Percentiles rank a stretch among this genome's conserved stretches.
Evolutionary conservation across 2,888 invertebrate genomes (phyloP).

Genomic region (Amorpha juglandis): DNA sequence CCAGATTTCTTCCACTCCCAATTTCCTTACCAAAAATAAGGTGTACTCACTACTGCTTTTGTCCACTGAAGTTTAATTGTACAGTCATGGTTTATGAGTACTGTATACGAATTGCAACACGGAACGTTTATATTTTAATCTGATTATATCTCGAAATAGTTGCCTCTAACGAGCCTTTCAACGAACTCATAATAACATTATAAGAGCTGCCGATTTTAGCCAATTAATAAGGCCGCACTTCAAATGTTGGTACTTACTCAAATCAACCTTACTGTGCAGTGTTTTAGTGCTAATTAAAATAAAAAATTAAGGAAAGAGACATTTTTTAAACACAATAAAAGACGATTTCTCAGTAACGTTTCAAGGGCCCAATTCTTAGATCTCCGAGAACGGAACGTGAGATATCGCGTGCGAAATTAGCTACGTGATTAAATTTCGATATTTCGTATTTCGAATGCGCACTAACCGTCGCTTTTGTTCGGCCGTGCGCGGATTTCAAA

Average conservation of each 20-base stretch:
- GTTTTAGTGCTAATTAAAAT: too few species aligned
- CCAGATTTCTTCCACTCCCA: too few species aligned
- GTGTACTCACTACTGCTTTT: too few species aligned
- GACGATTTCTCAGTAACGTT: constrained; percentile 46
- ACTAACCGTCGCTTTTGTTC: constrained; percentile 48
- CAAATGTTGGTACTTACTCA: too few species aligned
- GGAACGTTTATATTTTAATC: neutral
- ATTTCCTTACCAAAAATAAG: too few species aligned
- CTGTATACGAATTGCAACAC: neutral
- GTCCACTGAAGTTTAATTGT: neutral
- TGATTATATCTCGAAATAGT: too few species aligned
- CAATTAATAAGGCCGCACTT: too few species aligned
- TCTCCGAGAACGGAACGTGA: constrained; percentile 60
- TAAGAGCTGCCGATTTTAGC: too few species aligned
- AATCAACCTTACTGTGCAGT: too few species aligned
- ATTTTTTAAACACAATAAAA: neutral
- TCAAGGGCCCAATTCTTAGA: constrained; percentile 44
- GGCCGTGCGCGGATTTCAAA: constrained; percentile 52
- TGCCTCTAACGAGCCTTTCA: too few species aligned
- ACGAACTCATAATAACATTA: too few species aligned
- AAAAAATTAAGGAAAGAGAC: too few species aligned
- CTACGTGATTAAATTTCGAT: constrained; percentile 65
- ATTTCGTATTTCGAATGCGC: constrained; percentile 58
- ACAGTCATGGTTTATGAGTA: neutral
- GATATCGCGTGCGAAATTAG: constrained; percentile 59